Base-by-base conservation (phyloP, 2,888 invertebrate genomes). In the Athetis lepigone region DNA sequence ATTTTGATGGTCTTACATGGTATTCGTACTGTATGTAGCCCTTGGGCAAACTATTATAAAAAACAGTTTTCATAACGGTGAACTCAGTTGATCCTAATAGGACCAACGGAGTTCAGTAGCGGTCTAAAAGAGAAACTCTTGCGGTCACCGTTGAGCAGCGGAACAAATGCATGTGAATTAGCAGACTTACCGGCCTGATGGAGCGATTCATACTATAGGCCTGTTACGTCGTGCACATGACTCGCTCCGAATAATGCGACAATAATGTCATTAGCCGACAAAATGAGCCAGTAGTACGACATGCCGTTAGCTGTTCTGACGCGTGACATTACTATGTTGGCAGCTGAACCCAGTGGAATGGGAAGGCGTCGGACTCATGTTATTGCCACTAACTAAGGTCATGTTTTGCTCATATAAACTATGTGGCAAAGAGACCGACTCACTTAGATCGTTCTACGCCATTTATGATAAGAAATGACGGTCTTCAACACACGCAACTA, bases 141-240 rank as follows among this genome's bases (percentile, higher is more conserved):
- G 52, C 69, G 49, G 67, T 64, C 47, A 63, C 59, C 60, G 59
- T 61, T 72, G 77, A 55, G 63, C 77, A 77, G 84, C 81, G 86
- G 84, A 88, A 88, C 87, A 78, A 84, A 89, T 86, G 75, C 59
- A 59, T 76, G 77, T 71, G 80, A 82, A 84, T 85, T 82, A 85
- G 73, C 64, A 77, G 77, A 79, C 79, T 83, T 79, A 74, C 64
- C 69, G 75, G 74, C 68, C 77, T 69, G 75, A 79, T 81, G 67
- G 74, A 77, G 80, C 81, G 79, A 75, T n/a, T n/a, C n/a, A 68
- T 67, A 75, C 68, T 70, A 60, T 64, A 63, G 73, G 57, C 55
- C 52, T 64, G 60, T 71, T 70, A 81, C 51, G 55, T 68, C 60
- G 52, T 61, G 77, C 70, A 82, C 80, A 78, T 81, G 82, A 81